Base-by-base conservation (phyloP, 2,888 invertebrate species). In the Netelia fuscicornis region DNA sequence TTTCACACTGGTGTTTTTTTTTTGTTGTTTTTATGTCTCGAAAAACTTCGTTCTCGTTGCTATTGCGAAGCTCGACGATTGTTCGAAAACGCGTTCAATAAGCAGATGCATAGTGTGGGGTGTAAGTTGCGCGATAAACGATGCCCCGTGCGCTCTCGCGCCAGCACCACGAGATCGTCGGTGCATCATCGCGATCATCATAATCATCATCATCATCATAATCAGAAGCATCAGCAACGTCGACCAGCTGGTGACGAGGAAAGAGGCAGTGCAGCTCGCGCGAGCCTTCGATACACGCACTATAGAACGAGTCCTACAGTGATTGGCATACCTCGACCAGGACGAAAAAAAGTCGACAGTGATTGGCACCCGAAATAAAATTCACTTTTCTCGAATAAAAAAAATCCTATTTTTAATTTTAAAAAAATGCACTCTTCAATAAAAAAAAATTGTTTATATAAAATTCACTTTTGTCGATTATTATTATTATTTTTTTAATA, bases 251-350 rank as follows among this genome's bases (percentile, higher is more conserved):
- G 67, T 60, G 42, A 68, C 25, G 74, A 82, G 78, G 84, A 77
- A 77, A 56, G 80, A 84, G 76, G 86, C 87, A 87, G 77, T 68
- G 87, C 87, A 87, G 65, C 56, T 89, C 87, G 87, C 88, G 84
- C 86, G 84, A 74, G 87, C 85, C 70, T 86, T 76, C 88, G 86
- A 87, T 87, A 81, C 87, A 86, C 88, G 62, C 42, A 74, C 44
- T 20, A 44, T 56, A 11, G 30, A 76, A 13, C 20, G 65, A 76
- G 56, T 37, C 54, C 2, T 37, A 56, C 75, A 37, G 75, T 23
- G 20, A 75, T 75, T 64, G 62, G 74, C 48, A 37, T 23, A 11
- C 72, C 44, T 42, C 37, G 52, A 37, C 2, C 23, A 30, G 10
- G 11, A 30, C 17, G 11, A 54, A 64, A 1, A 37, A 65, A 75